Evolutionary conservation across 2,113 vertebrate species (phyloP), one percentile per base, ranked within the genome.

Genomic region (Baryphthengus martii): DNA sequence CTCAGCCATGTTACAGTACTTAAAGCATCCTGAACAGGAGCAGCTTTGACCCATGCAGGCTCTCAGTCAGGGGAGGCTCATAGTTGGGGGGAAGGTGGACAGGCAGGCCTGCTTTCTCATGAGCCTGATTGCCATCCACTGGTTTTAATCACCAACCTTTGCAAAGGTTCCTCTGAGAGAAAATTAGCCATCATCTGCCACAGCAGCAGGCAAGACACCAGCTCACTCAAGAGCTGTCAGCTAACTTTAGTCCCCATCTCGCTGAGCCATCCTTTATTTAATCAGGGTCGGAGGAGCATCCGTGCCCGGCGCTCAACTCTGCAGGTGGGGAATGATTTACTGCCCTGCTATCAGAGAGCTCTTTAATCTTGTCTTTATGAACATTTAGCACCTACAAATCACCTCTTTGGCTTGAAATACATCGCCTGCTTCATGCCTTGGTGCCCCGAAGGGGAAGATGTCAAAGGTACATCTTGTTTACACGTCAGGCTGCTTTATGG

Each of bases 341-440:
- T 94, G 33, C 59, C 59, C 89, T 85, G 52, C 80, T 94, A 63
- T 82, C 79, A 94, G 82, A 95, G 91, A 93, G 70, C 80, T 96
- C 88, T 96, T 97, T 97, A 96, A 96, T 97, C 92, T 96, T 97
- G 87, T 97, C 85, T 97, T 95, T 97, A 97, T 95, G 93, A 97
- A 95, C 78, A 92, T 73, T 97, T 96, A 93, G 71, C 72, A 94
- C 78, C 93, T 90, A 95, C 90, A 96, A 96, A 96, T 97, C 90
- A 96, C 84, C 94, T 95, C 67, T 74, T 97, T 92, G 88, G 72
- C 81, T 94, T 86, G 93, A 96, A 97, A 90, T 90, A 91, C 65
- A 74, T 97, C 1, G 8, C 73, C 79, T 94, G 87, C 59, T 97
- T 97, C 92, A 89, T 94, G 93, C 84, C 74, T 96, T 96, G 53